Evolutionary conservation across 2,113 vertebrate genomes (phyloP), one percentile per base, ranked within the genome.

Genomic region (Daboia siamensis): DNA sequence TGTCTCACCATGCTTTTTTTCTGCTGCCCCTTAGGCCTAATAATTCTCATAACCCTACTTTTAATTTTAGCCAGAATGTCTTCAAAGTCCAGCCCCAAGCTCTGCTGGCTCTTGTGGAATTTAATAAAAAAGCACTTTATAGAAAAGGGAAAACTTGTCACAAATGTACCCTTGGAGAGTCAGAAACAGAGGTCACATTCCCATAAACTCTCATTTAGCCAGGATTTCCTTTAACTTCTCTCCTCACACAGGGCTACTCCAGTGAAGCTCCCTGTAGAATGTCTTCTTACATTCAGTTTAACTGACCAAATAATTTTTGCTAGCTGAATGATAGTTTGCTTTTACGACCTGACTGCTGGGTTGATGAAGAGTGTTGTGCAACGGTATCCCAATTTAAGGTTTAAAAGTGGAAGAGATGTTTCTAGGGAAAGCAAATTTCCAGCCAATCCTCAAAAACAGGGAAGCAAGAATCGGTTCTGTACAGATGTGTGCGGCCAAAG

Each of bases 41-140:
- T 92, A 74, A 88, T 87, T 92, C 86, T 46, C 44, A 4, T 88
- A 92, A 56, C 48, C 13, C 51, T 8, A 92, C 48, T 92, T 92
- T 92, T 88, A 92, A 74, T 88, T 61, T 64, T 74, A 74, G 61
- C 59, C 33, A n/a, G 86, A 46, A 51, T 64, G 61, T 29, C 86
- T 88, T 74, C 74, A 74, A 55, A 88, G 54, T 54, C 51, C 48
- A 88, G 26, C 4, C 23, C n/a, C 44, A n/a, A 74, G 48, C 33
- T 26, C 13, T 26, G 5, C n/a, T 29, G 86, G 8, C 74, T 52
- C 29, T 92, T 55, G 51, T 92, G 61, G 91, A 74, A 74, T 88
- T 52, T 55, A 88, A 55, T 44, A 69, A 92, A 88, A 57, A 44
- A 21, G 10, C 69, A 39, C 69, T 74, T 74, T 39, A 51, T 51